A percentile compares a stretch with the other conserved stretches of the same genome.
These are phyloP conservation scores for Botia kubotai DNA, from an alignment of 2,797 vertebrate species.

Conservation along the genomic window DNA sequence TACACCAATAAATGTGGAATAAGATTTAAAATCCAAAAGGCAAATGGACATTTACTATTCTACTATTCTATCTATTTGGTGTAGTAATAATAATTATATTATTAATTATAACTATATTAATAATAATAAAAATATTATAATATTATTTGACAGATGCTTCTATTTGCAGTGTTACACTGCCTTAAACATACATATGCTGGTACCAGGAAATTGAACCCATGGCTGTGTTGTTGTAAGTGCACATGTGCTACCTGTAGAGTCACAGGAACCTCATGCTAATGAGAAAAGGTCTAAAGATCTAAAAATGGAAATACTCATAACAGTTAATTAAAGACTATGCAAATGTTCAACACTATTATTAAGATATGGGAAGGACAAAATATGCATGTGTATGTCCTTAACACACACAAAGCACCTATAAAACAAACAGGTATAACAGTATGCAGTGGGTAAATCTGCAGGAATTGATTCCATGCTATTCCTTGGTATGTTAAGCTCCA, in stretches of 20 bases:
- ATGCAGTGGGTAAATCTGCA: not conserved
- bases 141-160: no score
- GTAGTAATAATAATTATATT: no score
- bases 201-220: no score
- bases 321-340: not conserved
- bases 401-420: not conserved
- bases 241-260: no score
- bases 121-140: no score
- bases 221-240: no score
- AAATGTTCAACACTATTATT: not conserved
- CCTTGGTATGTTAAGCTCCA: constrained; percentile 31
- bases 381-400: not conserved
- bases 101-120: no score
- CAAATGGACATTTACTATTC: constrained; percentile 1
- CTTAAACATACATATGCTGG: no score
- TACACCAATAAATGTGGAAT: not conserved
- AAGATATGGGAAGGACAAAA: no score
- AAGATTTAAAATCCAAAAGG: not conserved
- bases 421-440: not conserved
- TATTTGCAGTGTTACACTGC: no score
- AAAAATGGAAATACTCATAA: not conserved
- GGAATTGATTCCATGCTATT: constrained; percentile 4
- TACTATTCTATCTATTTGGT: no score
- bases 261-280: no score
- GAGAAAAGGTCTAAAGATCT: not conserved